phyloP scores from a whole-genome alignment of 2,797 vertebrate species.

The Phalanger gymnotis region DNA sequence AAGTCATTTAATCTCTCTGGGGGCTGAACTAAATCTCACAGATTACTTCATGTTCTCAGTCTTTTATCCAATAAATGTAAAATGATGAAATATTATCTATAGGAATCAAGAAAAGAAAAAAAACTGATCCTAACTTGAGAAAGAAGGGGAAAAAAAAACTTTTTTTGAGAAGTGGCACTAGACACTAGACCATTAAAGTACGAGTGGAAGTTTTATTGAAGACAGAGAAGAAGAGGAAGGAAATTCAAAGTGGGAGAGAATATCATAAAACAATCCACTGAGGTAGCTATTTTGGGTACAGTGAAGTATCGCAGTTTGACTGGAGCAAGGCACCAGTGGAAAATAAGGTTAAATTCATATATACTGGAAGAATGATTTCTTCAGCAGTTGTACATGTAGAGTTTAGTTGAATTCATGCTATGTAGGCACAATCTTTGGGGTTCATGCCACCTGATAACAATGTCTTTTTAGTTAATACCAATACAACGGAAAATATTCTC shows the following conservation, averaged over 20 bases:
- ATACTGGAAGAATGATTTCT: not conserved
- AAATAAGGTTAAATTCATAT: not conserved
- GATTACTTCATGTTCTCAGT: not conserved
- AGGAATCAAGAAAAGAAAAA: not conserved
- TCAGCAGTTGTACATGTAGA: not conserved
- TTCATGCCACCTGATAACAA: not conserved
- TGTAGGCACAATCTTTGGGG: not conserved
- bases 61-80: not conserved
- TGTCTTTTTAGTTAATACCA: not conserved
- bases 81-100: not conserved
- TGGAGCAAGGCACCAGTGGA: not conserved
- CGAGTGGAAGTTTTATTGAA: not conserved
- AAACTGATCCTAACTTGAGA: not conserved
- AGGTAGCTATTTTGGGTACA: no score
- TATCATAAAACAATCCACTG: not conserved
- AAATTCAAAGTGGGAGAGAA: not conserved
- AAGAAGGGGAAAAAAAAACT: not conserved
- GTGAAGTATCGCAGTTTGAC: not conserved
- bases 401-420: not conserved
- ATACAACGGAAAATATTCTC: not conserved
- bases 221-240: not conserved
- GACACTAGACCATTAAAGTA: not conserved
- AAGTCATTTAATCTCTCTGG: not conserved
- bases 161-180: not conserved
- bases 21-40: slow-evolving; percentile 8